These are phyloP conservation scores for Drosophila antonietae DNA, from an alignment of 2,888 invertebrate species.

Conservation along the genomic window DNA sequence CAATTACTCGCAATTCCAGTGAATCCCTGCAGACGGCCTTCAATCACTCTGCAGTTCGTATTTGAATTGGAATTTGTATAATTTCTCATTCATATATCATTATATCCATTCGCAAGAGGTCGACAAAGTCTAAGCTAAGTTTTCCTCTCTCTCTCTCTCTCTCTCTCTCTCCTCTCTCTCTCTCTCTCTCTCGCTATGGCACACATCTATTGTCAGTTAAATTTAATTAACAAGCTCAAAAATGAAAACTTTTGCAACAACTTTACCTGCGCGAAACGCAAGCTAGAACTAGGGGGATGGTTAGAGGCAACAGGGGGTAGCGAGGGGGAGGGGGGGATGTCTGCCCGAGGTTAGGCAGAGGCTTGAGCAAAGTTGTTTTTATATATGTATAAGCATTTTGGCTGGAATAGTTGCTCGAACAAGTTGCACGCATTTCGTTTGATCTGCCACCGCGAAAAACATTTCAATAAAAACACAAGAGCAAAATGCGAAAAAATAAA, in stretches of 20 bases:
- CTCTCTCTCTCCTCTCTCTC: conserved; percentile 5
- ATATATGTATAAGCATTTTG: conserved; percentile 28
- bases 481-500: neutral
- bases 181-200: neutral
- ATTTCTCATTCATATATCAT: conserved; percentile 6
- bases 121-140: neutral
- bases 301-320: too few species aligned
- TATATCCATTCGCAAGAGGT: neutral
- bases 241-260: conserved; percentile 36
- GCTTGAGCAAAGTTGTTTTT: conserved; percentile 22
- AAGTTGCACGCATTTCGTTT: conserved; percentile 57
- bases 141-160: neutral
- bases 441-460: conserved; percentile 48
- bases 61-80: conserved; percentile 6
- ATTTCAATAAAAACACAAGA: conserved; percentile 44
- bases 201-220: conserved; percentile 18
- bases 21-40: neutral
- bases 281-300: neutral
- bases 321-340: neutral
- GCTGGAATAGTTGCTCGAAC: conserved; percentile 51
- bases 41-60: neutral
- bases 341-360: neutral
- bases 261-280: conserved; percentile 26
- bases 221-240: conserved; percentile 50
- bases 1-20: neutral